Evolutionary conservation across 2,797 vertebrate genomes (phyloP), one percentile per base, ranked within the genome.

Genomic region (Syndactyla subalaris): DNA sequence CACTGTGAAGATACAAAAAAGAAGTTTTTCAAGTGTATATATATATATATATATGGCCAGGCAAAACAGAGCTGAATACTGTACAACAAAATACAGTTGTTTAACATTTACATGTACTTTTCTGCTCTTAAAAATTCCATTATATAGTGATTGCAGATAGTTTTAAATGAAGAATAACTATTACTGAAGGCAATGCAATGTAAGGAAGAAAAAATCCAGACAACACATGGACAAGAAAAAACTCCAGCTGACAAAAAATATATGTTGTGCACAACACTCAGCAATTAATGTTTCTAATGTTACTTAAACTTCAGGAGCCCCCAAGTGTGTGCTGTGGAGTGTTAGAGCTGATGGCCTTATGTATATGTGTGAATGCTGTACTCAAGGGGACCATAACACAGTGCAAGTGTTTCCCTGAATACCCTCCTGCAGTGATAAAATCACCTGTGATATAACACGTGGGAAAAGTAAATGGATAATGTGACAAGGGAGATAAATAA

Each of bases 1-100:
- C 96, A 92, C 91, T 95, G 92, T 81, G 90, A 93, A 89, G 54
- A 95, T 89, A 94, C 71, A 93, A 94, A 95, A 89, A 91, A 95
- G 49, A 88, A 66, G 32, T 74, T 95, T 93, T 95, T 74, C 76
- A 88, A 57, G 57, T 62, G 29, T 74, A 54, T 51, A 51, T 46
- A 46, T 75, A 82, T 74, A 54, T 51, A 51, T 46, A 46, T 75
- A 82, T 84, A 81, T 81, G 83, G 32, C 80, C 48, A 68, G 70
- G 36, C 57, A 94, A 92, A 94, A 92, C 73, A 85, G 65, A 93
- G 30, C 34, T 88, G 85, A 88, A 91, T 48, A 81, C n/a, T 72
- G 77, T 45, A 85, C 43, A 88, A 88, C 5, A 57, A 88, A 80
- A 94, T 81, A 78, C 45, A 85, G 54, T 32, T 49, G 46, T 89